Percentiles rank a stretch among this genome's conserved stretches.
Conservation (phyloP, 2,888 invertebrate species). For the Hecatera dysodea region DNA sequence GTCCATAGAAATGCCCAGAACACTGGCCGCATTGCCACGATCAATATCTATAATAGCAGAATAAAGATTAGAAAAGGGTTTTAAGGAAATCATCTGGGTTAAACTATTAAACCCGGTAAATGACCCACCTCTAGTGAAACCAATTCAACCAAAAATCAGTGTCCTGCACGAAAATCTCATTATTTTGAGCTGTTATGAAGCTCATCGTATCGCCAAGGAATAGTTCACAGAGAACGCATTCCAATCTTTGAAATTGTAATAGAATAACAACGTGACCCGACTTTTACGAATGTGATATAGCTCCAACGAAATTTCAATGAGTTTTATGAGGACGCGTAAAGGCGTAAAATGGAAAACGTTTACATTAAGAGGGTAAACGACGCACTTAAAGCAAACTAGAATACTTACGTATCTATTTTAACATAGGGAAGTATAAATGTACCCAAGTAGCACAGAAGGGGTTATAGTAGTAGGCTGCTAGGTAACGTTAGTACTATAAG, state of each 20-base stretch:
- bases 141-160: not conserved
- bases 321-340: constrained; percentile 42
- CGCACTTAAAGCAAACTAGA: constrained; percentile 29
- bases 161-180: not conserved
- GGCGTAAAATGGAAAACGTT: constrained; percentile 50
- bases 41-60: too few relatives aligned
- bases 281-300: constrained; percentile 41
- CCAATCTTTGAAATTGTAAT: constrained; percentile 43
- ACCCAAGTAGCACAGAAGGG: too few relatives aligned
- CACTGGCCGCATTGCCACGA: too few relatives aligned
- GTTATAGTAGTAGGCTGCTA: too few relatives aligned
- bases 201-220: constrained; percentile 8
- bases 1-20: too few relatives aligned
- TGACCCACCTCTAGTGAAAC: too few relatives aligned
- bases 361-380: constrained; percentile 45
- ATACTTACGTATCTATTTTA: constrained; percentile 2
- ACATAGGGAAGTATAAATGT: not conserved
- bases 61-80: not conserved
- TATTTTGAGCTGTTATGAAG: constrained; percentile 5
- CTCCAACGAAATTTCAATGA: constrained; percentile 47
- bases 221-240: constrained; percentile 29
- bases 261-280: constrained; percentile 53
- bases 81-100: not conserved
- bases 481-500: too few relatives aligned
- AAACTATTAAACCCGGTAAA: not conserved